Evolutionary conservation across 2,888 invertebrate genomes (phyloP).

Genomic region (Auanema freiburgensis): DNA sequence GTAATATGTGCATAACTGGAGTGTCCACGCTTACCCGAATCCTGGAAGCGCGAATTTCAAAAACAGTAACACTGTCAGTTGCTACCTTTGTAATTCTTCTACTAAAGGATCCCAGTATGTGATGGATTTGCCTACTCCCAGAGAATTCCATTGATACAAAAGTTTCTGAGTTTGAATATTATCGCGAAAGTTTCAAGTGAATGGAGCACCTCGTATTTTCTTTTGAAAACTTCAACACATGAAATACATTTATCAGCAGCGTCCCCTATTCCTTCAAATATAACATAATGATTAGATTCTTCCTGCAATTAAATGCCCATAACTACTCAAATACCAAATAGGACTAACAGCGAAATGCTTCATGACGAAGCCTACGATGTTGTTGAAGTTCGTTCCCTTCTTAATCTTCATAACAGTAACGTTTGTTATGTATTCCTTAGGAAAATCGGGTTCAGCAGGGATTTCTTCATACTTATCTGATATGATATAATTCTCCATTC

Average conservation of each 20-base stretch:
- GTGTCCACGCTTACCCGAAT: constrained; percentile 22
- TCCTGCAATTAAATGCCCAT: constrained; percentile 10
- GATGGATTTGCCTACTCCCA: constrained; percentile 11
- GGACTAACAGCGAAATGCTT: constrained; percentile 17
- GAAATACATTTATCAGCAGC: constrained; percentile 34
- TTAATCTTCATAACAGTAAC: constrained; percentile 20
- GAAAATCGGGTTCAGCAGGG: constrained; percentile 17
- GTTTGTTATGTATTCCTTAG: constrained; percentile 8
- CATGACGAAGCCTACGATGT: constrained; percentile 11
- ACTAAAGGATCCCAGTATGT: constrained; percentile 18
- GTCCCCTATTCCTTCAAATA: constrained; percentile 31
- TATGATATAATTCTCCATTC: constrained; percentile 22
- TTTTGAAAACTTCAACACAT: constrained; percentile 37
- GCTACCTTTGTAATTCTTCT: constrained; percentile 16
- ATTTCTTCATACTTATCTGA: constrained; percentile 18
- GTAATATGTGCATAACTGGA: constrained; percentile 26
- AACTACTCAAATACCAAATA: no score
- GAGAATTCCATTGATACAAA: constrained; percentile 24
- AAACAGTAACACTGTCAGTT: no score
- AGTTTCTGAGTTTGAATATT: constrained; percentile 11
- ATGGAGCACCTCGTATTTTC: constrained; percentile 13
- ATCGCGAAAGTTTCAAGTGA: not conserved
- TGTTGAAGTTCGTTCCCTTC: constrained; percentile 22
- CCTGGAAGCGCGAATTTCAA: constrained; percentile 12
- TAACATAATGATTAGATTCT: constrained; percentile 11